Base-by-base conservation (phyloP, 2,797 vertebrate genomes). In the Bradypodion ventrale region DNA sequence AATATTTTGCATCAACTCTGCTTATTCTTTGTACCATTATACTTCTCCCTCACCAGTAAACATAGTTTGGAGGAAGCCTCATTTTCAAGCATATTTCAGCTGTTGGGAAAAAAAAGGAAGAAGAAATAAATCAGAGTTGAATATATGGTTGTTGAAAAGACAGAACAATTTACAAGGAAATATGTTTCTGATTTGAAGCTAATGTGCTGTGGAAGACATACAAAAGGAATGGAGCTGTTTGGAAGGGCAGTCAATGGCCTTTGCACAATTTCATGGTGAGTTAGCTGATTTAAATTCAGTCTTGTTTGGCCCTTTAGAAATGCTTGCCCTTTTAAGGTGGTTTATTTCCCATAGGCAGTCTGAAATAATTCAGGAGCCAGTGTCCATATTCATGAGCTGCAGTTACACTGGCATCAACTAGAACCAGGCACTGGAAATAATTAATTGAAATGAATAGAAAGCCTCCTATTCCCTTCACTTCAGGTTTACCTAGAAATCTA, bases 171-270 rank as follows among this genome's bases (percentile, higher is more conserved):
- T 62, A 37, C 35, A 35, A 70, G 75, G 49, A 84, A 84, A 78
- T 84, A 72, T 84, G 66, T 72, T 84, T 73, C 56, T 78, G 66
- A 49, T 72, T 69, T 19, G 42, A 42, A 68, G 56, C 62, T 84
- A 84, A 84, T 84, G 68, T 84, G 68, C 56, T 52, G 59, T 46
- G 74, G 56, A 84, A 78, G 83, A 44, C 46, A 42, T 19, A 44
- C 49, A 60, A 75, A 70, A 23, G 27, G 32, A 84, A 13, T 84
- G 63, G 13, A 49, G 56, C 42, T 63, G n/a, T n/a, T 78, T 25
- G 35, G 5, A 32, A 62, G 32, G 52, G 49, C 15, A 40, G 62
- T 46, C 75, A 40, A 56, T 65, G 44, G 68, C 59, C 35, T 79
- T 62, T 7, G 25, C 40, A 40, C 65, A 79, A 84, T 46, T 84